Evolutionary conservation across 2,888 invertebrate genomes (phyloP).

Genomic region (Alviniconcha strummeri): DNA sequence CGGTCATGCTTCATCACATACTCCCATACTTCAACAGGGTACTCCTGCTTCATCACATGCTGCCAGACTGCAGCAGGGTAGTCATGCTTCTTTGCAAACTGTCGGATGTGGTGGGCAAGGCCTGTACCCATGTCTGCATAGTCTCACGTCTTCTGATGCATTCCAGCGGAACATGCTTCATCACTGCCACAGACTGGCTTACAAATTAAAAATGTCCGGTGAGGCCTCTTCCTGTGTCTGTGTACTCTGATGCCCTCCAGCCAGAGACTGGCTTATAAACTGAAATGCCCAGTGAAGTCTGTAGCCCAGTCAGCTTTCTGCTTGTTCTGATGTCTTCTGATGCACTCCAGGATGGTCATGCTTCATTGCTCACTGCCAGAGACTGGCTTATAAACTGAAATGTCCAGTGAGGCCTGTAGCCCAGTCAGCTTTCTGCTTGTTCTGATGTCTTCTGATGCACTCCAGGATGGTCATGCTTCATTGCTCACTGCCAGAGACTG

Average conservation of each 20-base stretch:
- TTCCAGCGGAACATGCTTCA: conserved; percentile 27
- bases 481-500: conserved; percentile 60
- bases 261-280: too few species aligned
- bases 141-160: conserved; percentile 34
- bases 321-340: too few species aligned
- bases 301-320: too few species aligned
- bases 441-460: too few species aligned
- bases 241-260: conserved; percentile 46
- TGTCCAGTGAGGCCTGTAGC: conserved; percentile 55
- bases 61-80: too few species aligned
- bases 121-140: conserved; percentile 52
- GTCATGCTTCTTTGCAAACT: conserved; percentile 39
- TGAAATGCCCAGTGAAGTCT: too few species aligned
- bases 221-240: conserved; percentile 55
- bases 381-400: conserved; percentile 56
- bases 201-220: conserved; percentile 54
- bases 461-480: conserved; percentile 31
- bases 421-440: conserved; percentile 49
- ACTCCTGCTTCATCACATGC: too few species aligned
- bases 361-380: conserved; percentile 58
- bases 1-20: too few species aligned
- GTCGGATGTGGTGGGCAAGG: conserved; percentile 62
- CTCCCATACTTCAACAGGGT: too few species aligned
- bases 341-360: too few species aligned
- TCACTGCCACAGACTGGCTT: conserved; percentile 61